phyloP scores from a whole-genome alignment of 2,113 vertebrate species.

The Pseudorasbora parva region DNA sequence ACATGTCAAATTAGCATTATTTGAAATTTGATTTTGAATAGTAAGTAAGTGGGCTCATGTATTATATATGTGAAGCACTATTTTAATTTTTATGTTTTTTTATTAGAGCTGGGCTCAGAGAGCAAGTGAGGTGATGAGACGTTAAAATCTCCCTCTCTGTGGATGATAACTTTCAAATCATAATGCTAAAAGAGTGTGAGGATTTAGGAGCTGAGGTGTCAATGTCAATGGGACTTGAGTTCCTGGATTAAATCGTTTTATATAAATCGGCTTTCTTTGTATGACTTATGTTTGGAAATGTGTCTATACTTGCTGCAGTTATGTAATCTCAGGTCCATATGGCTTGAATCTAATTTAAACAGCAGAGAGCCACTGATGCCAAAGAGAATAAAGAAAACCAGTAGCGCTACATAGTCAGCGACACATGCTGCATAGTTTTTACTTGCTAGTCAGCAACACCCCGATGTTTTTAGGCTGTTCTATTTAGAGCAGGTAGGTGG shows the following conservation, averaged over 20 bases:
- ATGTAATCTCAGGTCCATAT: constrained; percentile 20
- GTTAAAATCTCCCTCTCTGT: constrained; percentile 29
- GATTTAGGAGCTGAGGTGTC: constrained; percentile 24
- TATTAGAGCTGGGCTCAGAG: constrained; percentile 57
- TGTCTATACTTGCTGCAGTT: constrained; percentile 7
- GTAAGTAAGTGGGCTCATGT: background rate
- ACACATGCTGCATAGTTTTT: background rate
- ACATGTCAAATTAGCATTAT: constrained; percentile 26
- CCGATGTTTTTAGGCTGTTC: constrained; percentile 25
- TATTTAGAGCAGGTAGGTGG: constrained; percentile 21
- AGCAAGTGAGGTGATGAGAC: constrained; percentile 40
- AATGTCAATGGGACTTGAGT: background rate
- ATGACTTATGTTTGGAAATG: background rate
- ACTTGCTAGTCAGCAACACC: constrained; percentile 12
- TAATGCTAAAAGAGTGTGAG: background rate
- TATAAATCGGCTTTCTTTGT: background rate
- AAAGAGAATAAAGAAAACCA: constrained; percentile 17
- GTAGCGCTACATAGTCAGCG: background rate
- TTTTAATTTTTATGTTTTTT: constrained; percentile 66
- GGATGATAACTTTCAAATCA: background rate
- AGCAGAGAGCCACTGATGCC: background rate
- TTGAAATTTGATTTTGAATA: constrained; percentile 19
- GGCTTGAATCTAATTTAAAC: constrained; percentile 21
- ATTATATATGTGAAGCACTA: constrained; percentile 55
- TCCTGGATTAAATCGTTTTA: constrained; percentile 9